phyloP scores from a whole-genome alignment of 2,797 vertebrate genomes.

The Dicrostonyx torquatus region DNA sequence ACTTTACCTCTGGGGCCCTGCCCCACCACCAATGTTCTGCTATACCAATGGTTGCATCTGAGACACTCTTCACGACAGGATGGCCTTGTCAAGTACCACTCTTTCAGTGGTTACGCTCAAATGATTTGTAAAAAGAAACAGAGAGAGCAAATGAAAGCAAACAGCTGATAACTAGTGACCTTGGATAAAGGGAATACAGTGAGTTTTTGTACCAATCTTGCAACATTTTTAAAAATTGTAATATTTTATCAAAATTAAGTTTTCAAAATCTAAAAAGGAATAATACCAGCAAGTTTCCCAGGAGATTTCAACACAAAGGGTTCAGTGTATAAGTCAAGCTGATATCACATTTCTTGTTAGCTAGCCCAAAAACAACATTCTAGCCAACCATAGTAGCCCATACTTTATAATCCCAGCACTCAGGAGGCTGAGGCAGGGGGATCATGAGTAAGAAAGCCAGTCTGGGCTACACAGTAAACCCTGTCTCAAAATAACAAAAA shows the following conservation, averaged over 20 bases:
- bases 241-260: constrained; percentile 60
- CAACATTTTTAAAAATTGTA: constrained; percentile 50
- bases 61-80: constrained; percentile 19
- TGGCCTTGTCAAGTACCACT: constrained; percentile 60
- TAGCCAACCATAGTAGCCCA: not conserved
- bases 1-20: constrained; percentile 45
- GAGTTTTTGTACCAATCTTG: constrained; percentile 61
- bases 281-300: constrained; percentile 28
- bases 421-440: not conserved
- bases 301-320: constrained; percentile 43
- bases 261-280: constrained; percentile 55
- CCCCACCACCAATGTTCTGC: constrained; percentile 42
- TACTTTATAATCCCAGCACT: not conserved
- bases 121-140: constrained; percentile 69
- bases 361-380: constrained; percentile 49
- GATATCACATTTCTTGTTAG: constrained; percentile 30
- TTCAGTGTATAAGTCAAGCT: constrained; percentile 19
- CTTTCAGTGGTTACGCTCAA: constrained; percentile 57
- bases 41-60: not conserved
- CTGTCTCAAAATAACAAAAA: not conserved
- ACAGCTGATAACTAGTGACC: constrained; percentile 48
- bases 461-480: not conserved
- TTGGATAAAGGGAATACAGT: constrained; percentile 55
- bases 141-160: constrained; percentile 53
- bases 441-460: not conserved